Evolutionary conservation across 1,140 invertebrate species (phyloP).

Genomic region (Muscidifurax raptorellus): DNA sequence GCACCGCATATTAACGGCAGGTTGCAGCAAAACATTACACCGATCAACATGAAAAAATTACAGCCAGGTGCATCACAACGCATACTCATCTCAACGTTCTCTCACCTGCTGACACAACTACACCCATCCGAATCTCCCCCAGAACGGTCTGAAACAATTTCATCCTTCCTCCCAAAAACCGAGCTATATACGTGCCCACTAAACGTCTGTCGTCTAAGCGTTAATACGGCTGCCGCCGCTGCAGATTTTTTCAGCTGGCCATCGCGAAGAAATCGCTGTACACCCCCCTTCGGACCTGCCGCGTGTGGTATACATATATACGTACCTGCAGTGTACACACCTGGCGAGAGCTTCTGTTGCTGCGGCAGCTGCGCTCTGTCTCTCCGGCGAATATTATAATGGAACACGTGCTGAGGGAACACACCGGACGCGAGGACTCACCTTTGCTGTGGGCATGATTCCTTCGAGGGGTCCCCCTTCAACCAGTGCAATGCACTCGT

Average conservation of each 20-base stretch:
- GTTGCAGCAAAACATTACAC: too few relatives aligned
- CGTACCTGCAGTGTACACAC: background rate
- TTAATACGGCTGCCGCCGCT: background rate
- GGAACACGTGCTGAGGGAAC: background rate
- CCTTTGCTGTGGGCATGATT: too few relatives aligned
- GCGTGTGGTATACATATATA: background rate
- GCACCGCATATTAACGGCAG: too few relatives aligned
- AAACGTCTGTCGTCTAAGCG: too few relatives aligned
- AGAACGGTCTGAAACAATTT: too few relatives aligned
- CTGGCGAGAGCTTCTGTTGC: background rate
- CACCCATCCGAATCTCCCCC: too few relatives aligned
- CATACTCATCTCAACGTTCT: too few relatives aligned
- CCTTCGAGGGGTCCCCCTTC: background rate
- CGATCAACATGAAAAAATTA: too few relatives aligned
- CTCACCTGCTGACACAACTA: too few relatives aligned
- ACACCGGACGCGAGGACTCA: background rate
- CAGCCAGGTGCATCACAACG: too few relatives aligned
- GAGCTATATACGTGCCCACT: too few relatives aligned
- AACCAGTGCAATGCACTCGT: background rate
- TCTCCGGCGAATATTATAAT: background rate
- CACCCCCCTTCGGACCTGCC: background rate
- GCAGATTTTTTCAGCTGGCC: background rate
- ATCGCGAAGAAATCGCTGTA: background rate
- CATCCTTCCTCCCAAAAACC: too few relatives aligned
- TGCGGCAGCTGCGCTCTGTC: background rate